These are phyloP conservation scores for Ictalurus punctatus DNA, from an alignment of 2,113 vertebrate species.

Conservation along the genomic window DNA sequence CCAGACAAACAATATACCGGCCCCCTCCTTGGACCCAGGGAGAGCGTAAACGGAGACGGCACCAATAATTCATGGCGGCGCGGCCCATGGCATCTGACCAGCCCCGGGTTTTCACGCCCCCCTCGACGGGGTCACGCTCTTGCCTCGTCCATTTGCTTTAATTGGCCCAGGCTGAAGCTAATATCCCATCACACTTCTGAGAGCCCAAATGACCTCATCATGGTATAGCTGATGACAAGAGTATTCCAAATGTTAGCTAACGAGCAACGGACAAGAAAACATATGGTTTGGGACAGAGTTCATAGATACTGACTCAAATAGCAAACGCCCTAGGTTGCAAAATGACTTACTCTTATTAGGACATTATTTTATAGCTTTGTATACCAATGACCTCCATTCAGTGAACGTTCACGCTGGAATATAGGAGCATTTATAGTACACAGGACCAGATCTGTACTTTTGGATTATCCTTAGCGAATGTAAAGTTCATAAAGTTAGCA, in stretches of 20 bases:
- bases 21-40: conserved; percentile 53
- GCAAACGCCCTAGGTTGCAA: neutral
- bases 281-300: neutral
- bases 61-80: conserved; percentile 75
- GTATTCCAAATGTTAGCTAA: conserved; percentile 9
- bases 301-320: neutral
- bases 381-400: neutral
- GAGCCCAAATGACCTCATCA: conserved; percentile 8
- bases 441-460: neutral
- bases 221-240: conserved; percentile 6
- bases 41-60: conserved; percentile 71
- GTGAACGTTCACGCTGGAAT: neutral
- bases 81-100: conserved; percentile 62
- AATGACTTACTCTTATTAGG: neutral
- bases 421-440: neutral
- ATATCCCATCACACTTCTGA: conserved; percentile 27
- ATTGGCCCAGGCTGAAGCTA: conserved; percentile 62
- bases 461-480: too few species aligned
- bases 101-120: conserved; percentile 57
- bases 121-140: conserved; percentile 64
- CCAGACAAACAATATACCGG: conserved; percentile 65
- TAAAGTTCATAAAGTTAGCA: neutral
- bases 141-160: conserved; percentile 72
- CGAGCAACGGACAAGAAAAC: neutral
- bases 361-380: neutral